A percentile compares a stretch with the other conserved stretches of the same genome.
Conservation (phyloP, 2,888 invertebrate species). For the Ectemnius cavifrons region DNA sequence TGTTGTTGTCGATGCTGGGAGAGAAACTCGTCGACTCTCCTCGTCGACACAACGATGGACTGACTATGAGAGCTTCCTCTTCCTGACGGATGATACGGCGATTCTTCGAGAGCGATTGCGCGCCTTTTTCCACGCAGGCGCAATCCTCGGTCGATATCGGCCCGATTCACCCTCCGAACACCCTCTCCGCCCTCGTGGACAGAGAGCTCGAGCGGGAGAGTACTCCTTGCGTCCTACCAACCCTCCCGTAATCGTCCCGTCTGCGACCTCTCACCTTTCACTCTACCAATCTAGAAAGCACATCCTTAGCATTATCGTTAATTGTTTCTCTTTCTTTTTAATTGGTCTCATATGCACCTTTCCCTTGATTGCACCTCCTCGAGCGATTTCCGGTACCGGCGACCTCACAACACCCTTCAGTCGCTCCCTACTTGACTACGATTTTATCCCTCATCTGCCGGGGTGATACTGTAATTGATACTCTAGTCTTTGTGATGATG, state of each 20-base stretch:
- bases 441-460: too few species aligned
- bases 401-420: not conserved
- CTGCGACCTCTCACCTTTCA: slow-evolving; percentile 33
- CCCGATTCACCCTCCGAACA: slow-evolving; percentile 44
- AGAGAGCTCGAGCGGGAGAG: slow-evolving; percentile 22
- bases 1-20: not conserved
- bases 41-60: slow-evolving; percentile 59
- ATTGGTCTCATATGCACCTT: not conserved
- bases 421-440: not conserved
- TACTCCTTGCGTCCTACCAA: slow-evolving; percentile 37
- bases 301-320: not conserved
- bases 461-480: too few species aligned
- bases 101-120: slow-evolving; percentile 66
- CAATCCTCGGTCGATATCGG: slow-evolving; percentile 72
- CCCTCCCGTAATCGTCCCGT: slow-evolving; percentile 17
- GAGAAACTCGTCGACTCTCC: slow-evolving; percentile 18
- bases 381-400: not conserved
- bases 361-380: too few species aligned
- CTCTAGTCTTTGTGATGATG: too few species aligned
- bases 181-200: slow-evolving; percentile 34
- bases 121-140: slow-evolving; percentile 74
- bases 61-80: slow-evolving; percentile 46
- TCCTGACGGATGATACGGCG: slow-evolving; percentile 45
- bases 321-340: slow-evolving; percentile 2
- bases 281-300: slow-evolving; percentile 4